phyloP scores from a whole-genome alignment of 2,113 vertebrate genomes.

The Tylochromis polylepis region DNA sequence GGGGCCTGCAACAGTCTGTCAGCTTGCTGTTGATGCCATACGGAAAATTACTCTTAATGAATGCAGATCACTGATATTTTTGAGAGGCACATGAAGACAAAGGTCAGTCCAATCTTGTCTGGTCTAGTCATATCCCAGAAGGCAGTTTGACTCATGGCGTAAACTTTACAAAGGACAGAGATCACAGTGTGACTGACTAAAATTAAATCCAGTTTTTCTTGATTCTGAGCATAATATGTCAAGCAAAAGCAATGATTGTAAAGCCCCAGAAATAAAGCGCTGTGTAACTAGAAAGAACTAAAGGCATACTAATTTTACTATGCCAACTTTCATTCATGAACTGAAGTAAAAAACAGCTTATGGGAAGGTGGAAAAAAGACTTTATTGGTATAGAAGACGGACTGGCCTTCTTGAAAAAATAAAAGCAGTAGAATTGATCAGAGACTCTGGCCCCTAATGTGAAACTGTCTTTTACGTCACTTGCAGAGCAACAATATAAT shows the following conservation, averaged over 20 bases:
- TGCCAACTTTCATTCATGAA: background rate
- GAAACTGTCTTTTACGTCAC: background rate
- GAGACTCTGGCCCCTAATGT: background rate
- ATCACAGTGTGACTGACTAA: background rate
- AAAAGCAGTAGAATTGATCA: background rate
- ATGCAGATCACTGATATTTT: constrained; percentile 31
- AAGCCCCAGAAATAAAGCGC: background rate
- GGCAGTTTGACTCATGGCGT: background rate
- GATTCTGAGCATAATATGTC: background rate
- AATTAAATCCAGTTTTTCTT: background rate
- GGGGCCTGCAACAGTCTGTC: constrained; percentile 4
- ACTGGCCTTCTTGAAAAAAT: background rate
- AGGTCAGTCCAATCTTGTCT: constrained; percentile 22
- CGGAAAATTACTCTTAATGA: constrained; percentile 38
- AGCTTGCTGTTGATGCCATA: constrained; percentile 35
- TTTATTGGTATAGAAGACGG: background rate
- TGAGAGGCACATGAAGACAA: constrained; percentile 38
- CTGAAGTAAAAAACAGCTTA: background rate
- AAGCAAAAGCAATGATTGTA: background rate
- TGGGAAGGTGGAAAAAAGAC: background rate
- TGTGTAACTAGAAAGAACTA: background rate
- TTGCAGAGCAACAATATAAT: background rate
- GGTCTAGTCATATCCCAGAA: constrained; percentile 1
- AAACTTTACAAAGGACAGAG: background rate
- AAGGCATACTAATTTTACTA: background rate